Percentiles rank a stretch among this genome's conserved stretches.
These are phyloP conservation scores for Neosalanx taihuensis DNA, from an alignment of 2,797 vertebrate species.

Conservation along the genomic window DNA sequence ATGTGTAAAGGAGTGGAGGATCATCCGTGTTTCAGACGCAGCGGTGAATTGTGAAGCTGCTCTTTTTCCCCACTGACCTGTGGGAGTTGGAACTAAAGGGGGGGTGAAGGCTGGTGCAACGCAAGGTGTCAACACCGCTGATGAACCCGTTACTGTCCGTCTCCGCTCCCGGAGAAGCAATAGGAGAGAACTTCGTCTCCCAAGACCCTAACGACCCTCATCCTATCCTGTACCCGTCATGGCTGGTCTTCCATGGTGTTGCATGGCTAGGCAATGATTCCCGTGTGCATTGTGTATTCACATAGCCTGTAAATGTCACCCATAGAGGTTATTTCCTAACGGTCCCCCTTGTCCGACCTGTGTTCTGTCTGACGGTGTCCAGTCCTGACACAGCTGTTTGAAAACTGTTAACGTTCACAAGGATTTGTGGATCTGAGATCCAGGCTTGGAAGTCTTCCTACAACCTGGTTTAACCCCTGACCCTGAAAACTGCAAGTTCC, in stretches of 20 bases:
- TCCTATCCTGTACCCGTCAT: conserved; percentile 37
- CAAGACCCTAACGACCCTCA: no score
- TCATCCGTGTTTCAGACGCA: neutral
- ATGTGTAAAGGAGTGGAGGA: neutral
- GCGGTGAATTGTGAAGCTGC: neutral
- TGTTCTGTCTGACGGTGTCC: no score
- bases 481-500: no score
- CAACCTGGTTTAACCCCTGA: neutral
- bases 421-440: neutral
- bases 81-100: neutral
- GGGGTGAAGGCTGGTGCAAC: no score
- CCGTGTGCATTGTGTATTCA: conserved; percentile 31
- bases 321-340: neutral
- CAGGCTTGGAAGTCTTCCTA: neutral
- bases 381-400: no score
- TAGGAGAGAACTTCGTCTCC: no score
- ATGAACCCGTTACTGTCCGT: no score
- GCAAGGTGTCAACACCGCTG: neutral
- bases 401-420: neutral
- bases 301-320: conserved; percentile 17
- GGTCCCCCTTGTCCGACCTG: neutral
- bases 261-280: conserved; percentile 52
- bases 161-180: neutral
- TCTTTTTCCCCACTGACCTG: neutral
- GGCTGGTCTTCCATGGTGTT: conserved; percentile 50